Conservation (phyloP, 1,140 invertebrate genomes). For the Drosophila asahinai region DNA sequence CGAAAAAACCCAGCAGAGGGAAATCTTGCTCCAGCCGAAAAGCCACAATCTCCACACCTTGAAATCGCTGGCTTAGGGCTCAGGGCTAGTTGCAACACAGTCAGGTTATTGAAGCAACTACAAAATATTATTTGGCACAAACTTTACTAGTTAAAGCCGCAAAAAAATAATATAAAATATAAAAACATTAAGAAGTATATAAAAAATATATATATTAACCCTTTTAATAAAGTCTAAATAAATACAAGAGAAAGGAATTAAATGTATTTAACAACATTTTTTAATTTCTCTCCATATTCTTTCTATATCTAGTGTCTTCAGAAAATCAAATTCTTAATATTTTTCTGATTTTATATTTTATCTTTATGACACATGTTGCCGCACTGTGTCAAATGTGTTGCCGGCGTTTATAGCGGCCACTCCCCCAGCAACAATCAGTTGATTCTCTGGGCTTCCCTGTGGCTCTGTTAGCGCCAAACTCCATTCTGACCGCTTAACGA, state of each 20-base stretch:
- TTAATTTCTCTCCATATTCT: background rate
- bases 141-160: too few relatives aligned
- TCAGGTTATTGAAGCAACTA: background rate
- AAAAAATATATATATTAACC: background rate
- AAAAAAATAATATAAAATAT: background rate
- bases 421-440: constrained; percentile 5
- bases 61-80: constrained; percentile 28
- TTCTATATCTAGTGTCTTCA: too few relatives aligned
- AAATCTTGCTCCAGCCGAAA: constrained; percentile 26
- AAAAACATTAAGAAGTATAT: background rate
- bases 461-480: constrained; percentile 21
- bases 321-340: background rate
- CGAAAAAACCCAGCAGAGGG: constrained; percentile 32
- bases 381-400: constrained; percentile 31
- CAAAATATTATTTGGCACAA: background rate
- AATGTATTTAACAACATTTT: background rate
- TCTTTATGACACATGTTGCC: constrained; percentile 25
- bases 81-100: constrained; percentile 16
- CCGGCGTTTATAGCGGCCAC: constrained; percentile 26
- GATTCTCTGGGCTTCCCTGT: constrained; percentile 1
- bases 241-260: background rate
- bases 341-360: background rate
- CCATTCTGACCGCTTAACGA: constrained; percentile 29
- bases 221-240: too few relatives aligned
- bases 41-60: constrained; percentile 49